phyloP scores from a whole-genome alignment of 92 coral and sea anemone species.

The Palythoa grandis region DNA sequence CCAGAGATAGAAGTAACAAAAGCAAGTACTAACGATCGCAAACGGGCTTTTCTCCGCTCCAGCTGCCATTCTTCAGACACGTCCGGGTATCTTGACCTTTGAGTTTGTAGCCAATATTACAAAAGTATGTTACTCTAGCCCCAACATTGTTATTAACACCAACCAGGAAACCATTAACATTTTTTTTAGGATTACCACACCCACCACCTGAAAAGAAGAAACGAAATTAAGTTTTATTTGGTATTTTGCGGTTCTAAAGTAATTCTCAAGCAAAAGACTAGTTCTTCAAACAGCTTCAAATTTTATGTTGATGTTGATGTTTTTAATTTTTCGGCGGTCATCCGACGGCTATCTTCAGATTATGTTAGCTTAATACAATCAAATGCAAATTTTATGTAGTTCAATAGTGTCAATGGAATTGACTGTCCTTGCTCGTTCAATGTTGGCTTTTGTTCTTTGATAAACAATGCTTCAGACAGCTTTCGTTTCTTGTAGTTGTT shows the following conservation, averaged over 20 bases:
- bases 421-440: no score
- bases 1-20: background rate
- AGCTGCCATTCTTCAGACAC: conserved; percentile 41
- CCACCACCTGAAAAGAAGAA: conserved; percentile 44
- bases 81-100: conserved; percentile 49
- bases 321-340: no score
- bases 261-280: background rate
- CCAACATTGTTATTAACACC: conserved; percentile 55
- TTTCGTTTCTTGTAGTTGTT: no score
- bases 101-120: conserved; percentile 60
- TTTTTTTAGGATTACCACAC: conserved; percentile 55
- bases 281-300: no score
- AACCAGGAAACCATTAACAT: conserved; percentile 58
- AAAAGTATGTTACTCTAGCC: conserved; percentile 54
- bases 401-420: no score
- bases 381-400: no score
- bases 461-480: no score
- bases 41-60: conserved; percentile 38
- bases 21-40: conserved; percentile 39
- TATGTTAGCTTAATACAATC: no score
- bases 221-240: background rate
- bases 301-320: no score
- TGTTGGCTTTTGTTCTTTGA: no score
- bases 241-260: background rate
- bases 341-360: no score